phyloP scores from a whole-genome alignment of 1,140 invertebrate species.

The Chironomus tepperi region DNA sequence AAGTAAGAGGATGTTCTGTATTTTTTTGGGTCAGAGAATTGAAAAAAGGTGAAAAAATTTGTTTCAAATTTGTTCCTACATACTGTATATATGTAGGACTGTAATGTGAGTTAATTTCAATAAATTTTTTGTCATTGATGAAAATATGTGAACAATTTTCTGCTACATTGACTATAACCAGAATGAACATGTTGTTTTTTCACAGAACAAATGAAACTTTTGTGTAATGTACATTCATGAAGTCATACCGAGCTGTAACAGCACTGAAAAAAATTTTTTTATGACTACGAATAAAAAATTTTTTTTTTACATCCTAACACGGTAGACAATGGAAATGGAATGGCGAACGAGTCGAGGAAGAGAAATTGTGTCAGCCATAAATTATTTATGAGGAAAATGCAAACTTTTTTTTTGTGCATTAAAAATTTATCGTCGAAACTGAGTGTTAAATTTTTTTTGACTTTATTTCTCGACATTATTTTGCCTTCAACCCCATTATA shows the following conservation, averaged over 20 bases:
- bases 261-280: neutral
- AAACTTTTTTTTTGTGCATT: neutral
- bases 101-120: conserved; percentile 14
- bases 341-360: neutral
- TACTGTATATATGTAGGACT: neutral
- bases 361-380: conserved; percentile 13
- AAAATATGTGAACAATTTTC: conserved; percentile 2
- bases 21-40: neutral
- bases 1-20: neutral
- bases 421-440: neutral
- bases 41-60: neutral
- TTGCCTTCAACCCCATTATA: no score
- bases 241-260: neutral
- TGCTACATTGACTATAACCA: neutral
- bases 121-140: conserved; percentile 14
- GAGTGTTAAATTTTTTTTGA: neutral
- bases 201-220: neutral
- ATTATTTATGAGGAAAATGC: conserved; percentile 8
- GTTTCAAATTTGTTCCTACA: neutral
- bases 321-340: neutral
- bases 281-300: neutral
- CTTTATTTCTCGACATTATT: no score
- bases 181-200: neutral
- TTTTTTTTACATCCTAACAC: neutral
- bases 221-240: neutral